Evolutionary conservation across 2,113 vertebrate genomes (phyloP).

Genomic region (Carassius gibelio): DNA sequence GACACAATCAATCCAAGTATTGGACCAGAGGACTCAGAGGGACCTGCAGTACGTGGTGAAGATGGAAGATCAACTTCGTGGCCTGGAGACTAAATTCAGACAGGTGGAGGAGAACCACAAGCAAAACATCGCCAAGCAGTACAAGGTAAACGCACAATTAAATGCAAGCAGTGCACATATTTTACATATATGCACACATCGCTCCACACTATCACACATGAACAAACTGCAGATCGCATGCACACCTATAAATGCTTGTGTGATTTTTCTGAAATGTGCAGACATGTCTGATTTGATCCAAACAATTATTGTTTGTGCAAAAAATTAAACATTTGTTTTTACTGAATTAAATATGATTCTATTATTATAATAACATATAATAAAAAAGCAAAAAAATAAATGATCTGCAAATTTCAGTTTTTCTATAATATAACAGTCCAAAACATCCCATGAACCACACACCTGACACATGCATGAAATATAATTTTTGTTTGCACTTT

Average conservation of each 20-base stretch:
- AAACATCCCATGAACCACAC: not conserved
- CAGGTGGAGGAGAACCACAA: conserved; percentile 98
- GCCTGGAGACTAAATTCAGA: conserved; percentile 95
- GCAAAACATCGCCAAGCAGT: conserved; percentile 98
- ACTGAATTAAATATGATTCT: too few species aligned
- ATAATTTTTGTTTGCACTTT: conserved; percentile 9
- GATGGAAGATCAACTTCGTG: conserved; percentile 97
- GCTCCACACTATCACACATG: too few species aligned
- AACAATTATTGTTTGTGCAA: not conserved
- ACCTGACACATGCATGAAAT: conserved; percentile 24
- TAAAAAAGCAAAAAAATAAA: not conserved
- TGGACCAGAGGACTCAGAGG: conserved; percentile 95
- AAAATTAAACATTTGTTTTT: too few species aligned
- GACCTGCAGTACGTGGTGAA: conserved; percentile 98
- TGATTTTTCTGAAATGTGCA: conserved; percentile 23
- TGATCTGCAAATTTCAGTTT: conserved; percentile 23
- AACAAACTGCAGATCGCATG: conserved; percentile 13
- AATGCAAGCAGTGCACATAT: conserved; percentile 6
- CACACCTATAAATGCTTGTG: not conserved
- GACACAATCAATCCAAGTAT: conserved; percentile 97
- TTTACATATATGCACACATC: not conserved
- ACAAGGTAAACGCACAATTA: conserved; percentile 81
- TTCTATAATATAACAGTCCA: not conserved
- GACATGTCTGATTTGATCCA: not conserved
- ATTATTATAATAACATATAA: too few species aligned